Conservation (phyloP, 1,140 invertebrate genomes). For the Aradophagus sp. region DNA sequence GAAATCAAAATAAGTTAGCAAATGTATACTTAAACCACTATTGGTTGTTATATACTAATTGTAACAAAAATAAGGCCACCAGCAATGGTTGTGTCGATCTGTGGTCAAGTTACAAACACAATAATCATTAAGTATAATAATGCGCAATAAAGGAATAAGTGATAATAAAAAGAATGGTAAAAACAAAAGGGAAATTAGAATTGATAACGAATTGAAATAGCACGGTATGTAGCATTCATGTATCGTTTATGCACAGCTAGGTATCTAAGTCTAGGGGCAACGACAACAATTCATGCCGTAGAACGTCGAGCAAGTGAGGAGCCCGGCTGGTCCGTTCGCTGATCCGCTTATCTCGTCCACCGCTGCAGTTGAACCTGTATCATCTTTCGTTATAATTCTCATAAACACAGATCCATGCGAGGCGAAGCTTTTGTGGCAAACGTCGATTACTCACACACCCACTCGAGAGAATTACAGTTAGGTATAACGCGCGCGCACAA, state of each 20-base stretch:
- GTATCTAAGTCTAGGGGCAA: slow-evolving; percentile 73
- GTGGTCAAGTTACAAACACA: slow-evolving; percentile 34
- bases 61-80: slow-evolving; percentile 41
- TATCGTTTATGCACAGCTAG: slow-evolving; percentile 74
- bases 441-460: slow-evolving; percentile 66
- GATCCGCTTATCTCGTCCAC: slow-evolving; percentile 45
- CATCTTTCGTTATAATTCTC: slow-evolving; percentile 64
- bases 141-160: slow-evolving; percentile 35
- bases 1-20: slow-evolving; percentile 46
- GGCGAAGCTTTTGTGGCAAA: slow-evolving; percentile 74
- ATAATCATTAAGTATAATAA: slow-evolving; percentile 36
- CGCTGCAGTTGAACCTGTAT: slow-evolving; percentile 49
- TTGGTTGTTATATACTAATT: slow-evolving; percentile 45
- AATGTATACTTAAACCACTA: slow-evolving; percentile 56
- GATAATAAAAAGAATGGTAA: slow-evolving; percentile 40
- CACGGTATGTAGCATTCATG: slow-evolving; percentile 73
- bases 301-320: slow-evolving; percentile 61
- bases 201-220: slow-evolving; percentile 59
- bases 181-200: slow-evolving; percentile 3
- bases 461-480: slow-evolving; percentile 60
- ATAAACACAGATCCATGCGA: slow-evolving; percentile 75
- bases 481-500: slow-evolving; percentile 60
- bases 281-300: slow-evolving; percentile 75
- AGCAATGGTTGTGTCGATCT: slow-evolving; percentile 46
- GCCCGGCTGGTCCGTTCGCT: slow-evolving; percentile 39